Percentiles rank a stretch among this genome's conserved stretches.
Conservation (phyloP, 64 coral and sea anemone genomes). For the Acropora tenuis region DNA sequence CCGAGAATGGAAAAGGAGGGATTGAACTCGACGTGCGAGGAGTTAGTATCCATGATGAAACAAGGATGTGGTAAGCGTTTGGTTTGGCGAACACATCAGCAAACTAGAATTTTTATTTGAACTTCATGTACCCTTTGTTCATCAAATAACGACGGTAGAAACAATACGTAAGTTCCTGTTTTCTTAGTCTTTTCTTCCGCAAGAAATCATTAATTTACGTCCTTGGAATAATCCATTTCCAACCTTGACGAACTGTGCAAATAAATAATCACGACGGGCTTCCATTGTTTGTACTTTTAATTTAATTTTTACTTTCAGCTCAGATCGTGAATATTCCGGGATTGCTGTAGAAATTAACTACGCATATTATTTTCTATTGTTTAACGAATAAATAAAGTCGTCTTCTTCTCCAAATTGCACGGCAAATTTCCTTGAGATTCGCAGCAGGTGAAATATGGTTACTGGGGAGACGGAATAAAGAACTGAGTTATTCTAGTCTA, state of each 20-base stretch:
- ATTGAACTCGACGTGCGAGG: neutral
- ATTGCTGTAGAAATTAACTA: neutral
- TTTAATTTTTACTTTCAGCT: neutral
- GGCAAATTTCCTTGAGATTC: neutral
- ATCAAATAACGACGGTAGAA: neutral
- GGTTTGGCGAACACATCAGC: neutral
- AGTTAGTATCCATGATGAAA: neutral
- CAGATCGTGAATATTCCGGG: neutral
- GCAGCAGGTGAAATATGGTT: neutral
- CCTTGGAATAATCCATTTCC: neutral
- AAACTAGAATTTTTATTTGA: neutral
- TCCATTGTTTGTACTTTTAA: neutral
- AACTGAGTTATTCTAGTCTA: neutral
- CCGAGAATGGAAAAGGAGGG: neutral
- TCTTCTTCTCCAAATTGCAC: neutral
- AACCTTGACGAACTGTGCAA: neutral
- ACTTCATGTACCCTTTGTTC: neutral
- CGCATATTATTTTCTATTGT: too few relatives aligned
- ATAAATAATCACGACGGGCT: neutral
- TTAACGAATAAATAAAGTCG: too few relatives aligned
- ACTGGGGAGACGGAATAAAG: too few relatives aligned
- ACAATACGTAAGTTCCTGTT: neutral
- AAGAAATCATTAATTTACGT: neutral
- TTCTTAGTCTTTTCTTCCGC: neutral
- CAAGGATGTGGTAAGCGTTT: neutral